phyloP scores from a whole-genome alignment of 1,140 invertebrate genomes.

The Spodoptera litura region DNA sequence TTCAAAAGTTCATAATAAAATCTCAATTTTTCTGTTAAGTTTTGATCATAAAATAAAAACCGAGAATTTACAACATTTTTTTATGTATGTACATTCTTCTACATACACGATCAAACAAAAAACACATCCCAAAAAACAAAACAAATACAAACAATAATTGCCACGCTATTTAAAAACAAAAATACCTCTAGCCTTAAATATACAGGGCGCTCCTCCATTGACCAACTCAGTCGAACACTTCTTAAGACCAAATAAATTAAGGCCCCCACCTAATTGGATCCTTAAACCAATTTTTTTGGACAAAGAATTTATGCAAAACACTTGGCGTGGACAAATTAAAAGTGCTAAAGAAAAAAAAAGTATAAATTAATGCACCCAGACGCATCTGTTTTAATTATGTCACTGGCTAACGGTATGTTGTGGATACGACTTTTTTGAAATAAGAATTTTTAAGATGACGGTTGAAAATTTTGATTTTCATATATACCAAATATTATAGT shows the following conservation, averaged over 20 bases:
- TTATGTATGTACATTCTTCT: no score
- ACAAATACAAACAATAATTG: not conserved
- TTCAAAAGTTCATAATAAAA: no score
- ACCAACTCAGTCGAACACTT: constrained; percentile 51
- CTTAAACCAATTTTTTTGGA: constrained; percentile 63
- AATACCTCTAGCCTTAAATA: constrained; percentile 21
- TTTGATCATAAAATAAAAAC: not conserved
- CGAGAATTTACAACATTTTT: not conserved
- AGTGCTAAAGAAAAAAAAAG: constrained; percentile 70
- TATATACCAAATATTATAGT: no score
- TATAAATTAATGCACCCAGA: constrained; percentile 81
- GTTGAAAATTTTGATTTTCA: no score
- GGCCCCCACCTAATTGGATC: constrained; percentile 73
- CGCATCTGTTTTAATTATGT: constrained; percentile 79
- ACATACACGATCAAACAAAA: not conserved
- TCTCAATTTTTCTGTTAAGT: no score
- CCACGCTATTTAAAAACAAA: constrained; percentile 3
- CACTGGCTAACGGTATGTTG: constrained; percentile 39
- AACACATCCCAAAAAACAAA: not conserved
- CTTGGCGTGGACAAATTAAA: constrained; percentile 79
- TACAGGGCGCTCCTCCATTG: constrained; percentile 40
- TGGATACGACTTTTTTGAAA: constrained; percentile 55
- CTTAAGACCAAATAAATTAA: constrained; percentile 80
- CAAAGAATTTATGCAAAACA: constrained; percentile 83
- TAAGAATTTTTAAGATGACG: no score